Evolutionary conservation across 92 coral and sea anemone genomes (phyloP).

Genomic region (Zoanthus sansibaricus): DNA sequence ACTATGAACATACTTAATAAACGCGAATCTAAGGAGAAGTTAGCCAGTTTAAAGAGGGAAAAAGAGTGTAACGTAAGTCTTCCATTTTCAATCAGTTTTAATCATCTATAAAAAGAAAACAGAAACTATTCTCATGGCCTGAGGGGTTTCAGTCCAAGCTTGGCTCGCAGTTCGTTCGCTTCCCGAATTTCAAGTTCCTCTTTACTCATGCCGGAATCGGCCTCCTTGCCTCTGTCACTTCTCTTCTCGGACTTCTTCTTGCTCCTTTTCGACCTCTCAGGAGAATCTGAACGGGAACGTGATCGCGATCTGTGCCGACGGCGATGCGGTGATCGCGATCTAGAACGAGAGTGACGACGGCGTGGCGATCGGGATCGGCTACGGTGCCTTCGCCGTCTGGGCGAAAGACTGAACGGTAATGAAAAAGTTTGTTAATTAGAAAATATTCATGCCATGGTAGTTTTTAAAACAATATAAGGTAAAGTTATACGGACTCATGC

Average conservation of each 20-base stretch:
- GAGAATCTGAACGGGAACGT: conserved; percentile 88
- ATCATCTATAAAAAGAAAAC: no score
- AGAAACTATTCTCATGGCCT: conserved; percentile 55
- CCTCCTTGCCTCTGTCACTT: conserved; percentile 65
- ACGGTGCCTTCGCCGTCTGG: conserved; percentile 82
- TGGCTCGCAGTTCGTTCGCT: conserved; percentile 95
- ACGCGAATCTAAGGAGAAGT: no score
- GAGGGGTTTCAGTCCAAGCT: conserved; percentile 92
- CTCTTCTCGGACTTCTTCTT: conserved; percentile 77
- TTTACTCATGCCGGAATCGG: conserved; percentile 65
- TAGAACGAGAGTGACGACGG: conserved; percentile 79
- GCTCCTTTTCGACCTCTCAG: conserved; percentile 82
- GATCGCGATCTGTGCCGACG: conserved; percentile 86
- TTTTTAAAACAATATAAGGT: no score
- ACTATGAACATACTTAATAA: no score
- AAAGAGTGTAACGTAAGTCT: no score
- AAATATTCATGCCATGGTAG: no score
- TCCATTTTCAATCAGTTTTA: no score
- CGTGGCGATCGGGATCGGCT: conserved; percentile 52
- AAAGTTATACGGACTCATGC: no score
- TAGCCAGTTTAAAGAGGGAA: no score
- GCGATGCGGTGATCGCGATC: conserved; percentile 95
- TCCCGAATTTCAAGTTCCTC: conserved; percentile 87
- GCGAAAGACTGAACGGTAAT: conserved; percentile 59
- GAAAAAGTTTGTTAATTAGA: no score